These are phyloP conservation scores for Hylyphantes graminicola DNA, from an alignment of 1,140 invertebrate genomes.

Conservation along the genomic window DNA sequence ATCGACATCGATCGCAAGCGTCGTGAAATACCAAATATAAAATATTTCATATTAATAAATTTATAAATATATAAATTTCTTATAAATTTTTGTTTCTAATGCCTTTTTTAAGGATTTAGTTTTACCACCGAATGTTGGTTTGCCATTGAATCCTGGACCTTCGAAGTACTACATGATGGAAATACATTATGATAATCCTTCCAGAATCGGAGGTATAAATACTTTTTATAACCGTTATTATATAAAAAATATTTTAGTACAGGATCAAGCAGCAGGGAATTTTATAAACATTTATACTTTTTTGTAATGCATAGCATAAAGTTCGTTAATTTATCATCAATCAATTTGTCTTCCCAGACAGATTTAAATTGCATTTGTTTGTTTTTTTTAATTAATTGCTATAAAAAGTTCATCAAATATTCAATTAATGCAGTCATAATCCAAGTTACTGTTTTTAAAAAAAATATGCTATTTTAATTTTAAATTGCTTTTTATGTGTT, in stretches of 20 bases:
- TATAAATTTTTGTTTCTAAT: no score
- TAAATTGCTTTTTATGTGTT: background rate
- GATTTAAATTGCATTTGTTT: background rate
- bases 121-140: slow-evolving; percentile 57
- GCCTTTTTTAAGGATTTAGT: slow-evolving; percentile 39
- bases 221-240: background rate
- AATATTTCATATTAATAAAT: no score
- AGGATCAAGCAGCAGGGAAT: no score
- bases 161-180: slow-evolving; percentile 84
- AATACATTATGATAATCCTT: slow-evolving; percentile 78
- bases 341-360: background rate
- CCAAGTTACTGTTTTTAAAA: no score
- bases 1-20: no score
- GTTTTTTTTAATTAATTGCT: background rate
- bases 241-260: background rate
- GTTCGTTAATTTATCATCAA: background rate
- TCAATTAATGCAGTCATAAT: no score
- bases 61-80: no score
- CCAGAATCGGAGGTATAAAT: background rate
- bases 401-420: no score
- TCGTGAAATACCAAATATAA: no score
- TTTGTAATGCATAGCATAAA: no score
- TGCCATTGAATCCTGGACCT: slow-evolving; percentile 31
- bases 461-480: no score
- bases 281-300: no score